These are phyloP conservation scores for Junco hyemalis DNA, from an alignment of 2,113 vertebrate species.

Conservation along the genomic window DNA sequence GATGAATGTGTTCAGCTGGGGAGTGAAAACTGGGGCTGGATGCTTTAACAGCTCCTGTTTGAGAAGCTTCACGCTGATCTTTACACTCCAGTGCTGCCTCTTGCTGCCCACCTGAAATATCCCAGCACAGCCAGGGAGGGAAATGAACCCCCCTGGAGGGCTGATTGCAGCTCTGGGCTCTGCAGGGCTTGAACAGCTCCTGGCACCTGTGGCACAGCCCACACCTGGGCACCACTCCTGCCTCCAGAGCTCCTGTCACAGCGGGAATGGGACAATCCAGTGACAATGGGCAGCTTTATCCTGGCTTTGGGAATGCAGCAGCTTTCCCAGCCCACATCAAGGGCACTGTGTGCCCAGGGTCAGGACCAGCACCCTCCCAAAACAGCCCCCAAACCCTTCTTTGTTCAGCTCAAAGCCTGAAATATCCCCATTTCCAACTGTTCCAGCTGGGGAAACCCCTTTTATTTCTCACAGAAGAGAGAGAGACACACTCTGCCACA, in stretches of 20 bases:
- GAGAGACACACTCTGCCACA: neutral
- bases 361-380: neutral
- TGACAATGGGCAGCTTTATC: rapidly evolving
- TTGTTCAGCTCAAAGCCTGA: neutral
- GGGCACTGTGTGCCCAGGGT: rapidly evolving
- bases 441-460: neutral
- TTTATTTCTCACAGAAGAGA: neutral
- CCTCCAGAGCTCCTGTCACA: neutral
- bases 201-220: neutral
- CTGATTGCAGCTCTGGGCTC: neutral
- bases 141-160: neutral
- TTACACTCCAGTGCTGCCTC: neutral
- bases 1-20: neutral
- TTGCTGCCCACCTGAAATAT: neutral
- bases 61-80: neutral
- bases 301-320: neutral
- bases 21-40: neutral
- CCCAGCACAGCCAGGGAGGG: neutral
- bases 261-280: neutral
- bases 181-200: neutral
- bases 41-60: neutral
- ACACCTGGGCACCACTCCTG: neutral
- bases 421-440: neutral
- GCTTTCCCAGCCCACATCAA: neutral
- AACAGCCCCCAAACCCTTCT: neutral